A percentile compares a stretch with the other conserved stretches of the same genome.
Evolutionary conservation across 2,888 invertebrate genomes (phyloP).

Genomic region (Platycheirus albimanus): DNA sequence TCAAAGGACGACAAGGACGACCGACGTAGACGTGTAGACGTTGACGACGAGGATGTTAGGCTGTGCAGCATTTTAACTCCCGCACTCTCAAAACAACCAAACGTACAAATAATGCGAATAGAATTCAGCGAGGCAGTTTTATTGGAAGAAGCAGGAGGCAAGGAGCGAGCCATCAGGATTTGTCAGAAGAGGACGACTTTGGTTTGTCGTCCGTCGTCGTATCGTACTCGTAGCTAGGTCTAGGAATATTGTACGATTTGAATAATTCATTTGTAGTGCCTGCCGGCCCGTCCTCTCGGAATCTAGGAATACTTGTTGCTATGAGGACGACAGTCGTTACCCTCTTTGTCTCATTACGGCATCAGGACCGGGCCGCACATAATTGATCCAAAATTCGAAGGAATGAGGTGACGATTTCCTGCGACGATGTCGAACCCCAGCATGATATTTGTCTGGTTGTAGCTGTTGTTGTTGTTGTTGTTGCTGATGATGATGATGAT

Average conservation of each 20-base stretch:
- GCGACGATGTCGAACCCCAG: conserved; percentile 16
- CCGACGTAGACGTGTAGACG: conserved; percentile 19
- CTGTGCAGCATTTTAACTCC: conserved; percentile 62
- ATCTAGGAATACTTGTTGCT: conserved; percentile 67
- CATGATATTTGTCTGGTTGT: conserved; percentile 34
- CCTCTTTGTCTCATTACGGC: conserved; percentile 54
- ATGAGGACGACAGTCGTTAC: conserved; percentile 53
- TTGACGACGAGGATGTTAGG: conserved; percentile 36
- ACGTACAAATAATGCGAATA: conserved; percentile 56
- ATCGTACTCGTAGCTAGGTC: background rate
- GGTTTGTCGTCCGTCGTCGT: conserved; percentile 38
- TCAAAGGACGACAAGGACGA: conserved; percentile 47
- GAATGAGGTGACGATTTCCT: conserved; percentile 6
- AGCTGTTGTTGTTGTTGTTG: background rate
- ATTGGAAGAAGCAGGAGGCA: conserved; percentile 3
- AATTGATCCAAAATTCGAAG: conserved; percentile 54
- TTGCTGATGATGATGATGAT: conserved; percentile 52
- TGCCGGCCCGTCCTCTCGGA: conserved; percentile 38
- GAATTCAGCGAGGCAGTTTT: conserved; percentile 43
- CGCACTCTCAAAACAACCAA: conserved; percentile 44
- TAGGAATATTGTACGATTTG: conserved; percentile 44
- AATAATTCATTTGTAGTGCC: conserved; percentile 69
- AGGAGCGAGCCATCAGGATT: conserved; percentile 51
- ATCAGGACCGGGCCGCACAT: conserved; percentile 55
- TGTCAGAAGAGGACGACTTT: conserved; percentile 53